Base-by-base conservation (phyloP, 2,888 invertebrate genomes). In the Hydrotaea diabolus region DNA sequence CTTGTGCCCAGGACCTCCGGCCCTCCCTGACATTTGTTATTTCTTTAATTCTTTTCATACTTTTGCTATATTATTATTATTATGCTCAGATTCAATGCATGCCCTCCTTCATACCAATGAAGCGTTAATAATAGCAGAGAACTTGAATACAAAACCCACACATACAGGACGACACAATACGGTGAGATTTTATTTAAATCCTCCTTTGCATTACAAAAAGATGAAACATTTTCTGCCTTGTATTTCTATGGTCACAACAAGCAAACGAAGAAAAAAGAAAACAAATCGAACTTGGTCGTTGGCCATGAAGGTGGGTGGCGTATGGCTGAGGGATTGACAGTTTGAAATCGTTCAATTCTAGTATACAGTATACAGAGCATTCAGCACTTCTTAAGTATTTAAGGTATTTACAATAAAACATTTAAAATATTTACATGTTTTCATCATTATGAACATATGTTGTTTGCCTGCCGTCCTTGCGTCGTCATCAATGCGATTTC, bases 401-500 rank as follows among this genome's bases (percentile, higher is more conserved):
- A 66, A 73, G 64, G 39, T 66, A 62, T 74, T 79, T 55, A 66
- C 31, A 55, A 26, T 26, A 66, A 69, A 74, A 69, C 69, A 31
- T 39, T 77, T 71, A 26, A 57, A 77, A 73, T 66, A 79, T 79
- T 79, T 74, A 66, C 73, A 79, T 79, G 55, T 66, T 74, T 79
- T 31, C 43, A 64, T 57, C 74, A 74, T 79, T 66, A 74, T 17
- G 13, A 43, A 57, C 74, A 79, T 74, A 43, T 79, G 79, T 79
- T 74, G 66, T 66, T 23, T 21, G 39, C 39, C n/a, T 9, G 36
- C 26, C 17, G 31, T 62, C 36, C 36, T 62, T n/a, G 19, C 17
- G 43, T 66, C 69, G 19, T 46, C 69, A 46, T 69, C 21, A 11
- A 59, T 66, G 8, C 17, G 13, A 43, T 66, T 39, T 43, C 17